A percentile compares a stretch with the other conserved stretches of the same genome.
phyloP scores from a whole-genome alignment of 2,888 invertebrate species.

The Microctonus brassicae region DNA sequence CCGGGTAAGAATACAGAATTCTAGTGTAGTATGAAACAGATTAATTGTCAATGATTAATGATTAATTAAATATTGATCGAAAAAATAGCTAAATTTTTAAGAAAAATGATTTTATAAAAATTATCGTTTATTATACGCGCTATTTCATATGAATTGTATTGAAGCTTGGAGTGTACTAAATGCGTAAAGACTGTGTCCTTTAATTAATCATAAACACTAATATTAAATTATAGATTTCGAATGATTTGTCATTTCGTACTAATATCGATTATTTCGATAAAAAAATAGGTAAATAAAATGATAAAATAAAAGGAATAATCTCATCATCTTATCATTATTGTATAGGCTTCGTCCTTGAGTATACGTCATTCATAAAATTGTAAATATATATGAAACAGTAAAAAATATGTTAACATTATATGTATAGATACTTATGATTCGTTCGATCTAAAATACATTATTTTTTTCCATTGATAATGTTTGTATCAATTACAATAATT shows the following conservation, averaged over 20 bases:
- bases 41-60: neutral
- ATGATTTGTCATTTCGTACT: constrained; percentile 35
- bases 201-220: constrained; percentile 37
- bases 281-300: too few relatives aligned
- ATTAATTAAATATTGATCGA: neutral
- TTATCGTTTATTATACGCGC: neutral
- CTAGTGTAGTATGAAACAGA: neutral
- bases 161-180: constrained; percentile 33
- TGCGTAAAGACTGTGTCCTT: constrained; percentile 47
- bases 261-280: constrained; percentile 34
- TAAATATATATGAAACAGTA: constrained; percentile 42
- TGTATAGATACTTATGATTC: constrained; percentile 16
- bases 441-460: constrained; percentile 3
- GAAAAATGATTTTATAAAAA: neutral
- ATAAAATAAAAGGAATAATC: too few relatives aligned
- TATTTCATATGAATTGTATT: neutral
- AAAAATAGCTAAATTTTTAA: neutral
- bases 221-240: constrained; percentile 19
- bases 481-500: constrained; percentile 19
- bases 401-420: constrained; percentile 32
- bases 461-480: constrained; percentile 10
- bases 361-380: constrained; percentile 40
- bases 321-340: constrained; percentile 44
- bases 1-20: neutral
- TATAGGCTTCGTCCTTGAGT: constrained; percentile 41